Evolutionary conservation across 1,140 invertebrate genomes (phyloP).

Genomic region (Drosophila tani): DNA sequence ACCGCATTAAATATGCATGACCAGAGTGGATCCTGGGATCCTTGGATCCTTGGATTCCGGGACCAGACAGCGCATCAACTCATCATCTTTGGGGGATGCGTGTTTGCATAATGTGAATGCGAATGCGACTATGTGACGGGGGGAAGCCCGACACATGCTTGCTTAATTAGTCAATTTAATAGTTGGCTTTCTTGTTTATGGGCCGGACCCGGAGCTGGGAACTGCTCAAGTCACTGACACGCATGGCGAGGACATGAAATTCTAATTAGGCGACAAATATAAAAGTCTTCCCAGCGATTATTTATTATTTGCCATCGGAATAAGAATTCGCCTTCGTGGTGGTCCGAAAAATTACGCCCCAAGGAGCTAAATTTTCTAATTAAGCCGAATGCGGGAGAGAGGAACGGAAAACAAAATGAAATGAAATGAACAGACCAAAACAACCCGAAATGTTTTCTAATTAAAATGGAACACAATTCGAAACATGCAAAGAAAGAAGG

Average conservation of each 20-base stretch:
- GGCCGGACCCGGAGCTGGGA: conserved; percentile 2
- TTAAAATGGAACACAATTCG: conserved; percentile 65
- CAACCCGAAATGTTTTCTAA: conserved; percentile 69
- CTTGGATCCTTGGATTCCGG: conserved; percentile 3
- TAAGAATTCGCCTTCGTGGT: conserved; percentile 27
- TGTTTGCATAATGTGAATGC: conserved; percentile 70
- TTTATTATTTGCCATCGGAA: conserved; percentile 65
- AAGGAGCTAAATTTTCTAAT: conserved; percentile 59
- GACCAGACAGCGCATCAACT: conserved; percentile 43
- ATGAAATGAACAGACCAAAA: conserved; percentile 30
- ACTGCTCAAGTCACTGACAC: conserved; percentile 58
- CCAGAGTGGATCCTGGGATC: conserved; percentile 20
- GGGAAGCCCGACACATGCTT: conserved; percentile 43
- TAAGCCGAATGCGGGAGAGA: conserved; percentile 34
- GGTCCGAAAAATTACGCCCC: conserved; percentile 42
- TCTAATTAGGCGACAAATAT: conserved; percentile 74
- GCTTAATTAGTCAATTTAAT: conserved; percentile 81
- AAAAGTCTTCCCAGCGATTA: conserved; percentile 61
- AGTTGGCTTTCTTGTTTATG: conserved; percentile 77
- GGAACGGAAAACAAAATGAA: conserved; percentile 32
- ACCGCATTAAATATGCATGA: conserved; percentile 57
- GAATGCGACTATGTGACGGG: conserved; percentile 27
- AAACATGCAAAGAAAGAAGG: conserved; percentile 40
- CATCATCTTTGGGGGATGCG: conserved; percentile 52
- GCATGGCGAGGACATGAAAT: conserved; percentile 57